Base-by-base conservation (phyloP, 2,888 invertebrate species). In the Athrips mouffetella region DNA sequence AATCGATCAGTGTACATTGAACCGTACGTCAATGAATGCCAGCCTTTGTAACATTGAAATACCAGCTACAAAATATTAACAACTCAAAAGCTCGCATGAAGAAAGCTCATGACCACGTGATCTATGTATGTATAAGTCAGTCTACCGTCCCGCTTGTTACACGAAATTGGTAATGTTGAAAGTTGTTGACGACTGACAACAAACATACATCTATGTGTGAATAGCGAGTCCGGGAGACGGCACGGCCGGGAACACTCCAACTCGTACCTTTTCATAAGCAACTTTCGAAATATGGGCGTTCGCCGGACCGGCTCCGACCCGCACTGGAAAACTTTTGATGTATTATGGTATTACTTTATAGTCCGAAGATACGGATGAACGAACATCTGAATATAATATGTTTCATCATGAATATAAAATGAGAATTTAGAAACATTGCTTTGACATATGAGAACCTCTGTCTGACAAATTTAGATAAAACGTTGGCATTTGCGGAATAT, bases 311-410 rank as follows among this genome's bases (percentile, higher is more conserved):
- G 59, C 62, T 62, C 57, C 53, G 54, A 51, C 56, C 54, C 54
- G 48, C 54, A 52, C 62, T 64, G 62, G 54, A 59, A 65, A 70
- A 73, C 70, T 73, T 73, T 67, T 64, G 73, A 71, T 69, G 64
- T 63, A 65, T 63, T 66, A 60, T 55, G 52, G 49, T 50, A 58
- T 58, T 60, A 57, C 52, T 58, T 56, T 58, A 58, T 58, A 58
- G 55, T 57, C 59, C 47, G 51, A 49, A 47, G 50, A 52, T 46
- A 56, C 49, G 54, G 52, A 52, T 45, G 56, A 54, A 52, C 41
- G 56, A 54, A 53, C 54, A 56, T 56, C 50, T 54, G 53, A 57
- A 57, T 39, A 52, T 52, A 46, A 44, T 48, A 53, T 56, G 50
- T 58, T 60, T 54, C 57, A 54, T 58, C 55, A 58, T 58, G 58